Base-by-base conservation (phyloP, 2,797 vertebrate genomes). In the Lateolabrax maculatus region DNA sequence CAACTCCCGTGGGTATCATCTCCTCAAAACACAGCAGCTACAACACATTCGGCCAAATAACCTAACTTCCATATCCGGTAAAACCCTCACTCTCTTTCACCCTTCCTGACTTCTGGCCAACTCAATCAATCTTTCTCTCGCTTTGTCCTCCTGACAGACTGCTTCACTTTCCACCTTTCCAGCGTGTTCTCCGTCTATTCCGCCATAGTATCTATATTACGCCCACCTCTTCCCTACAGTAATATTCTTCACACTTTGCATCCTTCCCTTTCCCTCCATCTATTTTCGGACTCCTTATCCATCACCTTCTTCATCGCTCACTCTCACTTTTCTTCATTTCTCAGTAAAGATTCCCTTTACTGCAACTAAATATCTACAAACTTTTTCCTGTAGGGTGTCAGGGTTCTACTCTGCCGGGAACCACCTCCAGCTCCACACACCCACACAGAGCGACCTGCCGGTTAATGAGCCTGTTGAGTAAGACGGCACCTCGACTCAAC, bases 401-500 rank as follows among this genome's bases (percentile, higher is more conserved):
- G 69, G 48, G 52, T 82, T 86, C 39, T 77, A 25, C 25, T 60
- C 53, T 25, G 46, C 27, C 76, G 79, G 77, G 76, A 84, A 67
- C 66, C 79, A 70, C 82, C 81, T 87, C 75, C 64, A 29, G 25
- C 71, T 85, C 75, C 81, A 75, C 72, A 71, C 78, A 29, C 81
- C 64, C 79, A 75, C 85, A 61, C 84, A 77, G 53, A 66, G 76
- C 39, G n/a, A 78, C 76, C 77, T 62, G 46, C 21, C 70, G 48
- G 80, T 85, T 93, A 93, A 95, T 92, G 90, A 94, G 90, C 76
- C 88, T 84, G 85, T 90, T 91, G 87, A 92, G 91, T 86, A 86
- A 90, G 89, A 87, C 85, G 48, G 86, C 88, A 73, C 87, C 89
- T 87, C 60, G 29, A 75, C 81, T 87, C 88, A 75, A 85, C 93